A percentile compares a stretch with the other conserved stretches of the same genome.
phyloP scores from a whole-genome alignment of 2,113 vertebrate genomes.

The Percina caprodes region DNA sequence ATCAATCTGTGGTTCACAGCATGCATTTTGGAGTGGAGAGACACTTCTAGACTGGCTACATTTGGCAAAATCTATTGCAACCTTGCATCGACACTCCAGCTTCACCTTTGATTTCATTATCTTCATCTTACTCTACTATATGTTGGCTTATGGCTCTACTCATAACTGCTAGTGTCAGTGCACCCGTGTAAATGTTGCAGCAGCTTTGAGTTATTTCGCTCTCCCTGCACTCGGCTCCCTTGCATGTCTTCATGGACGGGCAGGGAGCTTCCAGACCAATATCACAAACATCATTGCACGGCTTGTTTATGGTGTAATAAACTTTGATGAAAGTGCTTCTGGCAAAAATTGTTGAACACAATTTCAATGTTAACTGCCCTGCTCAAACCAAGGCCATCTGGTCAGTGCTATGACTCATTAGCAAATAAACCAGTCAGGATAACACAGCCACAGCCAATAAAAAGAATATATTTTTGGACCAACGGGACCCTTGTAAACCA shows the following conservation, averaged over 20 bases:
- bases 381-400: slow-evolving; percentile 68
- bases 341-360: slow-evolving; percentile 60
- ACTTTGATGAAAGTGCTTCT: slow-evolving; percentile 61
- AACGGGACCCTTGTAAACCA: slow-evolving; percentile 47
- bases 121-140: background rate
- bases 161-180: background rate
- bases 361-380: slow-evolving; percentile 55
- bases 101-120: background rate
- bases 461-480: slow-evolving; percentile 35
- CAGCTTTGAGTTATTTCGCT: background rate
- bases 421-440: slow-evolving; percentile 62
- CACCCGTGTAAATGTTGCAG: slow-evolving; percentile 10
- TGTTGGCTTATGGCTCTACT: background rate
- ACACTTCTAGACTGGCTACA: background rate
- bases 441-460: slow-evolving; percentile 39
- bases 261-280: slow-evolving; percentile 32
- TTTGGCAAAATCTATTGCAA: background rate
- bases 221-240: background rate
- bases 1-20: background rate
- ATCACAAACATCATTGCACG: slow-evolving; percentile 40
- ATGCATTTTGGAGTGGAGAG: background rate
- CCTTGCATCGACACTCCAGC: background rate
- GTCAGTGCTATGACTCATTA: slow-evolving; percentile 60
- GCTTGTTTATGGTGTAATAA: slow-evolving; percentile 63
- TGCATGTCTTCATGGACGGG: slow-evolving; percentile 13